Evolutionary conservation across 1,140 invertebrate genomes (phyloP).

Genomic region (Cherax destructor): DNA sequence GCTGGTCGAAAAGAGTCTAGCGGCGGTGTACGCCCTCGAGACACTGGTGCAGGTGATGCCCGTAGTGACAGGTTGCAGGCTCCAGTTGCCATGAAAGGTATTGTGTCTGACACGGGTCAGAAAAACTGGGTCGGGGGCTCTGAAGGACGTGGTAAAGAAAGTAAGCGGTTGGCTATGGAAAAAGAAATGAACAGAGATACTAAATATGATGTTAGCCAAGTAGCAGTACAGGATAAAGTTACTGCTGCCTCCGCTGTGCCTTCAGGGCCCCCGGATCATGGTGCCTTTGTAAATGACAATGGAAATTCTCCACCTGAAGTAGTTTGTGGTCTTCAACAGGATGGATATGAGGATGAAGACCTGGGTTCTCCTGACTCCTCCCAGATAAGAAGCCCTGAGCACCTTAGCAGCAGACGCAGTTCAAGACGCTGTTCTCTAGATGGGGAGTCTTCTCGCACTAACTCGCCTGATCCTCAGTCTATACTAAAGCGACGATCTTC

Average conservation of each 20-base stretch:
- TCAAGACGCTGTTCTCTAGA: slow-evolving; percentile 61
- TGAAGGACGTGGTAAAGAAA: slow-evolving; percentile 71
- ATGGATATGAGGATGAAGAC: slow-evolving; percentile 47
- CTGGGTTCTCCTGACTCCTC: slow-evolving; percentile 44
- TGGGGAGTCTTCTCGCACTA: slow-evolving; percentile 45
- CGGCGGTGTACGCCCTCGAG: slow-evolving; percentile 20
- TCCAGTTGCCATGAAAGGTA: slow-evolving; percentile 36
- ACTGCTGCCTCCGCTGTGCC: slow-evolving; percentile 64
- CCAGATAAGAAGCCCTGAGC: slow-evolving; percentile 49
- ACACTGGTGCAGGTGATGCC: slow-evolving; percentile 26
- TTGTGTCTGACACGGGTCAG: slow-evolving; percentile 61
- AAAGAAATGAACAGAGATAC: slow-evolving; percentile 66
- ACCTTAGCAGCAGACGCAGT: slow-evolving; percentile 47
- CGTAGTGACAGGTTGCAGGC: slow-evolving; percentile 18
- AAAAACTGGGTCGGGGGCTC: slow-evolving; percentile 72
- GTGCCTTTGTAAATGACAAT: slow-evolving; percentile 32
- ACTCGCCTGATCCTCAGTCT: slow-evolving; percentile 78
- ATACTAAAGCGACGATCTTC: slow-evolving; percentile 84
- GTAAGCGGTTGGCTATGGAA: slow-evolving; percentile 70
- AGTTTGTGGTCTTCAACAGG: slow-evolving; percentile 35
- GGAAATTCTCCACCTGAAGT: slow-evolving; percentile 48
- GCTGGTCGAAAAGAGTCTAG: slow-evolving; percentile 11
- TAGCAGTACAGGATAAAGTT: slow-evolving; percentile 40
- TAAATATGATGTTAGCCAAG: slow-evolving; percentile 55
- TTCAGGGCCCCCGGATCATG: slow-evolving; percentile 71